Base-by-base conservation (phyloP, 2,888 invertebrate genomes). In the Seira ritae region DNA sequence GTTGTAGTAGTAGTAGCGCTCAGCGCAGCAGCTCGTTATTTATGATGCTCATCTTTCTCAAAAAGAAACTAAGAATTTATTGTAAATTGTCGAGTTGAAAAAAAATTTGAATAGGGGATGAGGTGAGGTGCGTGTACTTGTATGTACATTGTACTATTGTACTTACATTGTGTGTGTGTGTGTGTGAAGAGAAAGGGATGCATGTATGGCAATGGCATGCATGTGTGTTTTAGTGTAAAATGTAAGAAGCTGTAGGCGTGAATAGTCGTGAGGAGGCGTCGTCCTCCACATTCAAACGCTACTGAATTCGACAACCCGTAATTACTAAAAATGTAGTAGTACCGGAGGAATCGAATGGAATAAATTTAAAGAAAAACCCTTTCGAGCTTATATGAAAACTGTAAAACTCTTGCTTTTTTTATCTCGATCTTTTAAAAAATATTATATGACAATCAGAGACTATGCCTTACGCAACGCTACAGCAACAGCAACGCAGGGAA, bases 251-350 rank as follows among this genome's bases (percentile, higher is more conserved):
- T 87, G 87, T 86, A 88, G 88, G 88, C 87, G 88, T 87, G 84
- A 83, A 82, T 87, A 75, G 87, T 87, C 88, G 88, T 88, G 88
- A 88, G 88, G 84, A 87, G 88, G 88, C 88, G 88, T 88, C 80
- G 77, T 86, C 86, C 80, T 75, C 79, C 80, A 85, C 87, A 84
- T 85, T 87, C 87, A 80, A 81, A 87, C 84, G 88, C 88, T 88
- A 88, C 88, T 87, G 88, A 87, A 88, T 88, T 87, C 87, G 88
- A 88, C 88, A 88, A 87, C 87, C 88, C 85, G 80, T 88, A 88
- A 88, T 88, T 88, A 88, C 84, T 68, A 66, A 70, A 31, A 31
- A 31, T 31, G 31, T 31, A 8, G 31, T 31, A 31, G 31, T 31
- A 31, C 8, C 31, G 31, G 31, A 31, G 31, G 31, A 31, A 31